Evolutionary conservation across 2,113 vertebrate species (phyloP).

Genomic region (Chionodraco myersi): DNA sequence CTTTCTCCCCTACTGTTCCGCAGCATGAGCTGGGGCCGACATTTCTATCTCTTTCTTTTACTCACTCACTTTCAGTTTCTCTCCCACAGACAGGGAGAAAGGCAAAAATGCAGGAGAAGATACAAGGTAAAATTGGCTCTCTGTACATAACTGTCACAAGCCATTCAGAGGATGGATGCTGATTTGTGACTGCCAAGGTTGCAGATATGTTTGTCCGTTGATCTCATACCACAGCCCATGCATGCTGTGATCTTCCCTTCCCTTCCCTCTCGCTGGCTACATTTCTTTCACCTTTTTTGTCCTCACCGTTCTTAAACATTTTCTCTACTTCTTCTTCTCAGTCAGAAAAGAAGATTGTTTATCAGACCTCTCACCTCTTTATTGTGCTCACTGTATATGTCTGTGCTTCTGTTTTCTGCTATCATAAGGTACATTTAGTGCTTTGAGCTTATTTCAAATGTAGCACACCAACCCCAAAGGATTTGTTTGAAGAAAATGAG

Average conservation of each 20-base stretch:
- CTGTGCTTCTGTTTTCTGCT: conserved; percentile 37
- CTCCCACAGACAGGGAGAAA: conserved; percentile 58
- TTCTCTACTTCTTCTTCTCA: conserved; percentile 2
- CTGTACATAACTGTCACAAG: conserved; percentile 65
- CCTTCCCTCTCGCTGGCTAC: conserved; percentile 24
- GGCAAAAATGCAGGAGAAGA: conserved; percentile 56
- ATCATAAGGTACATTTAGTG: conserved; percentile 62
- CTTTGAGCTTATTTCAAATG: conserved; percentile 70
- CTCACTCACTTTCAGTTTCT: conserved; percentile 64
- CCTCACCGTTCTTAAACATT: conserved; percentile 35
- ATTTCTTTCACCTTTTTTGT: conserved; percentile 31
- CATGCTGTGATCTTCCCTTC: conserved; percentile 51
- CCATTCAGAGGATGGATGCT: conserved; percentile 46
- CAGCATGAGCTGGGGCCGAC: conserved; percentile 31
- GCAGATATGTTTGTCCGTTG: conserved; percentile 65
- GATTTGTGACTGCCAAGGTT: conserved; percentile 62
- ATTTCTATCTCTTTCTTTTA: conserved; percentile 54
- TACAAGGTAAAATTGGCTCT: conserved; percentile 65
- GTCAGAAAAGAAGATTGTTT: conserved; percentile 31
- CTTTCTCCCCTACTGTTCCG: conserved; percentile 62
- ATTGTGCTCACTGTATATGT: conserved; percentile 43
- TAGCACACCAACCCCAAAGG: conserved; percentile 69
- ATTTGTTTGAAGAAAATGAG: conserved; percentile 77
- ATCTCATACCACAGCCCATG: conserved; percentile 54
- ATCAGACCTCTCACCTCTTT: conserved; percentile 39